Conservation (phyloP, 2,888 invertebrate species). For the Scaptodrosophila latifasciaeformis region DNA sequence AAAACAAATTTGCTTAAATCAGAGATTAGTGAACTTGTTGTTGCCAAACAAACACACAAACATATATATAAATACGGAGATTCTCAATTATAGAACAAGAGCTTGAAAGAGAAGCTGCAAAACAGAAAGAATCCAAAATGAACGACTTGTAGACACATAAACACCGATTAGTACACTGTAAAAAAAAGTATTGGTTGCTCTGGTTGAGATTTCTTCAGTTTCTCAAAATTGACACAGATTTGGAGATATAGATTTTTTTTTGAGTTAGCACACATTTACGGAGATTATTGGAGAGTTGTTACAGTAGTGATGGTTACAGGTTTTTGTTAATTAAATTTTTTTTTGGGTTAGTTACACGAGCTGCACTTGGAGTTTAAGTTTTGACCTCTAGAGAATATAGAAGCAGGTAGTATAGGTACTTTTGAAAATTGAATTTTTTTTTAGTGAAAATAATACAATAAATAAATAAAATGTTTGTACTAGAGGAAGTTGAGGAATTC, state of each 20-base stretch:
- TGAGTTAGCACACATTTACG: conserved; percentile 16
- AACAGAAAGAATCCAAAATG: too few species aligned
- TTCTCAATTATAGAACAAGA: too few species aligned
- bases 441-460: conserved; percentile 31
- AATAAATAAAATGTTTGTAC: conserved; percentile 38
- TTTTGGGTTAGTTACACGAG: conserved; percentile 56
- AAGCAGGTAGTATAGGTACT: conserved; percentile 58
- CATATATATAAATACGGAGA: conserved; percentile 1
- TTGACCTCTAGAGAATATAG: conserved; percentile 70
- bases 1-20: neutral
- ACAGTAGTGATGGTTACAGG: conserved; percentile 54
- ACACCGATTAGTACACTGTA: too few species aligned
- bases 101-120: too few species aligned
- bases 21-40: neutral
- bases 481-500: conserved; percentile 44
- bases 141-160: too few species aligned
- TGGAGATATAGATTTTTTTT: conserved; percentile 13
- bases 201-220: too few species aligned
- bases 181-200: too few species aligned
- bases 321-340: too few species aligned
- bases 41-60: conserved; percentile 4
- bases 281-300: conserved; percentile 45
- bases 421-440: conserved; percentile 27
- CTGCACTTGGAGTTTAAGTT: conserved; percentile 54
- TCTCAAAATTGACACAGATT: too few species aligned